These are phyloP conservation scores for Pao palembangensis DNA, from an alignment of 2,113 vertebrate genomes.

Conservation along the genomic window DNA sequence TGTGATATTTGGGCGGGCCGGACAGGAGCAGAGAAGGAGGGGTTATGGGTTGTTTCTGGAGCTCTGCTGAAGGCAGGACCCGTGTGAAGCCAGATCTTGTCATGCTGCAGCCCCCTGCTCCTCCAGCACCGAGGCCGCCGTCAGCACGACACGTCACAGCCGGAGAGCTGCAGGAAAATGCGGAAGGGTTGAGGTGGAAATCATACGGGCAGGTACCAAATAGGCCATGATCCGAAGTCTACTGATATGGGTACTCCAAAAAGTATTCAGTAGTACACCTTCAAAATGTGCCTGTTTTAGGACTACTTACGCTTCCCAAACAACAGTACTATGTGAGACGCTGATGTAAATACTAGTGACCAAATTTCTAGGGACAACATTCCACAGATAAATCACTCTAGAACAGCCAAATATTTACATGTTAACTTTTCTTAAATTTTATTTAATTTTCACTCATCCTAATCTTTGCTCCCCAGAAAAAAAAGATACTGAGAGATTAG, in stretches of 20 bases:
- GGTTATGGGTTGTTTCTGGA: conserved; percentile 82
- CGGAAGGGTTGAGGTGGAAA: conserved; percentile 82
- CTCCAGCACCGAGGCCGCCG: conserved; percentile 86
- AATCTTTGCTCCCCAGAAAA: too few species aligned
- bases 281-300: not conserved
- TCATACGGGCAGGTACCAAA: conserved; percentile 70
- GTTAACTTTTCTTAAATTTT: too few species aligned
- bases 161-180: conserved; percentile 88
- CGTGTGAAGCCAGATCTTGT: conserved; percentile 72
- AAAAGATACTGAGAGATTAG: too few species aligned
- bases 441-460: too few species aligned
- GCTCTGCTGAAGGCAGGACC: conserved; percentile 72
- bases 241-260: not conserved
- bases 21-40: conserved; percentile 85
- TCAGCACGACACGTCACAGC: conserved; percentile 91
- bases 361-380: conserved; percentile 2
- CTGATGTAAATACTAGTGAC: not conserved
- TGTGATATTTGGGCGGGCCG: conserved; percentile 87
- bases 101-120: conserved; percentile 86
- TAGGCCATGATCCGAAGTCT: conserved; percentile 59
- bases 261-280: not conserved
- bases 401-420: not conserved
- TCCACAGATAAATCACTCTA: conserved; percentile 13
- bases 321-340: not conserved
- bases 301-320: not conserved